Evolutionary conservation across 2,113 vertebrate genomes (phyloP), one percentile per base, ranked within the genome.

Genomic region (Salminus brasiliensis): DNA sequence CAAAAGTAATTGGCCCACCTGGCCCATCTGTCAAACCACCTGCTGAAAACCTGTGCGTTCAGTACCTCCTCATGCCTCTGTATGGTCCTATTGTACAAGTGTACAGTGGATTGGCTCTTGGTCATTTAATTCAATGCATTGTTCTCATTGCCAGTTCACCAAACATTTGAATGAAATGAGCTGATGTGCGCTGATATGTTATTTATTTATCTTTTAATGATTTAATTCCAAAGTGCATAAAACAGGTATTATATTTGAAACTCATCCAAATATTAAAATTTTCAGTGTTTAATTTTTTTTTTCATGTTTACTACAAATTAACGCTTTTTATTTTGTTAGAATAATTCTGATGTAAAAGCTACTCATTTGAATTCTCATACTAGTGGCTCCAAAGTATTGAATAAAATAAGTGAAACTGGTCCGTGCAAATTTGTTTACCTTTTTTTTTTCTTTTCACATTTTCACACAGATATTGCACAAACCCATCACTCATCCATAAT

Each of bases 341-440:
- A 76, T 60, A 82, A 65, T 72, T 79, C 71, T 13, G n/a, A 81
- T 90, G 88, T 89, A 85, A 83, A 72, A 11, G n/a, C 79, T 82
- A 53, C 18, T 65, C 16, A 84, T 21, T 32, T 63, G 32, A 34
- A 34, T 83, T 84, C 78, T 80, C 32, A 30, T 62, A 60, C 52
- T n/a, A 72, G 60, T 72, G 47, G 70, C 78, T 81, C 73, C 62
- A 49, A 55, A 68, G 63, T 85, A 82, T 86, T 84, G 21, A 91
- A 93, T 91, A 90, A 91, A 92, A 57, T 71, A 11, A 41, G 8
- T 16, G 25, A 63, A 18, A 68, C 74, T 77, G 70, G 84, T 88
- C 76, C 72, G 67, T 73, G 25, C 32, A 36, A 79, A 23, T 34
- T 76, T 39, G 78, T 57, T 32, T 79, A 76, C 29, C 49, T 1